Percentiles rank a stretch among this genome's conserved stretches.
Conservation (phyloP, 2,113 vertebrate species). For the Aspiorhynchus laticeps region DNA sequence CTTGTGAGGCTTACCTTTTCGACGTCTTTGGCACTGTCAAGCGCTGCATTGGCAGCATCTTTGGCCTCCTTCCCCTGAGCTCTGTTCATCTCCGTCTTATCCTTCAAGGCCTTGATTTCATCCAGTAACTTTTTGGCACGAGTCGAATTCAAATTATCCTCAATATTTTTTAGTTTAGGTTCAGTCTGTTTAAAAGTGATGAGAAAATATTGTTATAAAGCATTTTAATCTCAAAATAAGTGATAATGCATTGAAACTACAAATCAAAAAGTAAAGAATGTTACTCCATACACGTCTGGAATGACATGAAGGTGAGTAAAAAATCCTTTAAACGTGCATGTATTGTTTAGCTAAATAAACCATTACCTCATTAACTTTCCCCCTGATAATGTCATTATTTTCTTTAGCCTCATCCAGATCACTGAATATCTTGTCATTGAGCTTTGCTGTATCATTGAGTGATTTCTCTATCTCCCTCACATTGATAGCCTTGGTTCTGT, state of each 20-base stretch:
- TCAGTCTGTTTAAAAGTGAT: conserved; percentile 67
- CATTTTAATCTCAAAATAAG: not conserved
- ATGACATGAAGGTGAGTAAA: not conserved
- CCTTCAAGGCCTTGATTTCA: conserved; percentile 68
- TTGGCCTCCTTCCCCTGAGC: conserved; percentile 63
- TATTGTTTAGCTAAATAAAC: not conserved
- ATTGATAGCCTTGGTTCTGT: conserved; percentile 70
- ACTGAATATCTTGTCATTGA: conserved; percentile 67
- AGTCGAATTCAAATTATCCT: conserved; percentile 63
- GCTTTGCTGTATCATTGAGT: conserved; percentile 69
- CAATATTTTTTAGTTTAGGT: conserved; percentile 67
- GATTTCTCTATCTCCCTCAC: conserved; percentile 64
- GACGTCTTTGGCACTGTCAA: conserved; percentile 48
- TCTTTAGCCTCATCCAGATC: conserved; percentile 64
- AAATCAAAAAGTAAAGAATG: not conserved
- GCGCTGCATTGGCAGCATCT: conserved; percentile 67
- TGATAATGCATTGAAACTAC: not conserved
- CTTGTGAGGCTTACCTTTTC: conserved; percentile 64
- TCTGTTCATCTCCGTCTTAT: conserved; percentile 72
- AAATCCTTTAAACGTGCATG: not conserved
- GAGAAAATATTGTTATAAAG: not conserved
- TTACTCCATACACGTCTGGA: not conserved
- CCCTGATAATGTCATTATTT: conserved; percentile 60
- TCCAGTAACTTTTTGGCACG: conserved; percentile 63
- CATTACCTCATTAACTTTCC: conserved; percentile 72